Base-by-base conservation (phyloP, 2,888 invertebrate species). In the Endomychus coccineus region DNA sequence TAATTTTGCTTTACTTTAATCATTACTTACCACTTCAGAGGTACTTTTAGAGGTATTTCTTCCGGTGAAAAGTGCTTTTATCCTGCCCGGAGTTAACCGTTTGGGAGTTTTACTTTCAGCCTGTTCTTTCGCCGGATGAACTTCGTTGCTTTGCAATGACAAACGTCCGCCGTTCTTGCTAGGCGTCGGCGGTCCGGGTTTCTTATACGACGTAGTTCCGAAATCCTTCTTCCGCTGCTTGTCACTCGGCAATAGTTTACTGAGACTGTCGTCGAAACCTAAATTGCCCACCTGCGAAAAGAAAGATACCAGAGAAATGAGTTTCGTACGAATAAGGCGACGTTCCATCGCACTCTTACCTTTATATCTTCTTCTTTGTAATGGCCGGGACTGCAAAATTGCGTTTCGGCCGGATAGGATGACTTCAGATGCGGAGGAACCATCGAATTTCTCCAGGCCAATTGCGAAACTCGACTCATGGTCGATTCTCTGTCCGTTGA, bases 351-450 rank as follows among this genome's bases (percentile, higher is more conserved):
- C 25, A 4, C 14, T 10, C 13, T 62, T 66, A 80, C 80, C 70
- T 78, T 80, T 19, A 80, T 68, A 47, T 80, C 79, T 37, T 81
- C 78, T 43, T 82, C 82, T 34, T 69, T 75, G 17, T 78, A 61
- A 1, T 66, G 61, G 2, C 55, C 44, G 1, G 71, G 68, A 42
- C 66, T 67, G 42, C 78, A 68, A 55, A 79, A 79, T 62, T 84
- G 82, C 16, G 78, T 81, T 64, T 89, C 89, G 0, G 81, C 83
- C 0, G 88, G 83, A 65, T 90, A 90, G 0, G 84, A 80, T 45
- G 85, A 86, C 67, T 84, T 83, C 40, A 90, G 68, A 58, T 90
- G 90, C 2, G 87, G 85, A n/a, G 81, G 83, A 43, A 83, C 79
- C 45, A 88, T 67, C 0, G 89, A 86, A 64, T 90, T 90, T 23